phyloP scores from a whole-genome alignment of 1,140 invertebrate genomes.

The Drosophila lini region DNA sequence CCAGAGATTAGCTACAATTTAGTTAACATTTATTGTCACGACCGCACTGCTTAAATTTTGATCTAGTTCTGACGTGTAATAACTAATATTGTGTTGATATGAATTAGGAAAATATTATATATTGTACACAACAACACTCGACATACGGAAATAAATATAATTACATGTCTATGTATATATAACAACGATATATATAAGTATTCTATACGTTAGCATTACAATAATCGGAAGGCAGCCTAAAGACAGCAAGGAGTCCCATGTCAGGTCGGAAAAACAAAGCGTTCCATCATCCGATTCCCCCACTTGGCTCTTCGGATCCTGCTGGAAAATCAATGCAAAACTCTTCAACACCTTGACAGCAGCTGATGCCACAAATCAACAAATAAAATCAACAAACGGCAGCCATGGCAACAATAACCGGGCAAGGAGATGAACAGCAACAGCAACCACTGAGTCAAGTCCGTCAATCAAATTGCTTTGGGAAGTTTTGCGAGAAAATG shows the following conservation, averaged over 20 bases:
- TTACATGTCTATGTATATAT: slow-evolving; percentile 21
- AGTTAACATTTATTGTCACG: slow-evolving; percentile 13
- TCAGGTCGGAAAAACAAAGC: slow-evolving; percentile 25
- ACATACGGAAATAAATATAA: slow-evolving; percentile 26
- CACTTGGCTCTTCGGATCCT: slow-evolving; percentile 20
- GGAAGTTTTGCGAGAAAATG: slow-evolving; percentile 71
- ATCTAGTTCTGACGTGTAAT: slow-evolving; percentile 1
- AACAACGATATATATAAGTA: slow-evolving; percentile 26
- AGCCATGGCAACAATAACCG: slow-evolving; percentile 12
- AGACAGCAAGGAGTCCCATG: neutral
- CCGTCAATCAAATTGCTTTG: slow-evolving; percentile 75
- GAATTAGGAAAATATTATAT: slow-evolving; percentile 40
- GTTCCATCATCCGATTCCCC: slow-evolving; percentile 23
- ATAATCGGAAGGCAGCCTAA: neutral
- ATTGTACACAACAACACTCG: slow-evolving; percentile 43
- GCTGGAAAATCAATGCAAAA: slow-evolving; percentile 36
- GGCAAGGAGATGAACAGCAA: neutral
- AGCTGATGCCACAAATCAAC: slow-evolving; percentile 69
- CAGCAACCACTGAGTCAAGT: slow-evolving; percentile 29
- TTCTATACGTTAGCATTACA: slow-evolving; percentile 17
- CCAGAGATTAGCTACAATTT: slow-evolving; percentile 16
- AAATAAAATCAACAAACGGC: slow-evolving; percentile 57
- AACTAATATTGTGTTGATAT: slow-evolving; percentile 3
- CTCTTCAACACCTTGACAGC: slow-evolving; percentile 76
- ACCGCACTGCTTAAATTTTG: slow-evolving; percentile 10